Conservation (phyloP, 2,888 invertebrate genomes). For the Oligia strigilis region DNA sequence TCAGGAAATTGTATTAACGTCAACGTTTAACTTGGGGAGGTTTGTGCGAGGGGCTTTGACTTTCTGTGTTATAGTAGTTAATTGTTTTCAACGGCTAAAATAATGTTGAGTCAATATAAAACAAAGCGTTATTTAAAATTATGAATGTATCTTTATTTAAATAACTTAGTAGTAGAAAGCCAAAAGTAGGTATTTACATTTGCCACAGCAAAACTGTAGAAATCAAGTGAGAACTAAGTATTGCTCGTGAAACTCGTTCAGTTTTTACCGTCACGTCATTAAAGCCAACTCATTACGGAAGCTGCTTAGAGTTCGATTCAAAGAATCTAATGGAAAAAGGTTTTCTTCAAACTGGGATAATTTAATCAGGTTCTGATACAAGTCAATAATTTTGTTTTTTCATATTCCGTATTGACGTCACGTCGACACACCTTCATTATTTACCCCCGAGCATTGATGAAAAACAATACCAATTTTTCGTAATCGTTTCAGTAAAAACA, state of each 20-base stretch:
- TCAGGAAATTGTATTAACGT: not conserved
- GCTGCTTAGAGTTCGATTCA: conserved; percentile 6
- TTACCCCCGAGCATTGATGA: conserved; percentile 33
- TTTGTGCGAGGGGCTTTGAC: not conserved
- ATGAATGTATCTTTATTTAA: not conserved
- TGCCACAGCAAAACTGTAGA: conserved; percentile 8
- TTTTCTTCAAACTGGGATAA: not conserved
- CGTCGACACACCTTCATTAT: conserved; percentile 5
- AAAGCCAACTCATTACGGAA: conserved; percentile 25
- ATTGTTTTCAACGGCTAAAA: not conserved
- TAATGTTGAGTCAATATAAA: not conserved
- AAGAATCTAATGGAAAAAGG: not conserved
- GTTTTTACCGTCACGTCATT: conserved; percentile 29
- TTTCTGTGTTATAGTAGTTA: not conserved
- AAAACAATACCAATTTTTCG: conserved; percentile 39
- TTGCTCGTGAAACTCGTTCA: conserved; percentile 8
- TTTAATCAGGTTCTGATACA: not conserved
- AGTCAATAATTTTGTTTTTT: not conserved
- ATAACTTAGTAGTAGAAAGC: not conserved
- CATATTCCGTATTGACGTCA: not conserved
- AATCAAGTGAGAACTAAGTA: not conserved
- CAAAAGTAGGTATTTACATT: not conserved
- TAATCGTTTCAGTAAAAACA: conserved; percentile 32
- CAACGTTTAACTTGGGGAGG: not conserved
- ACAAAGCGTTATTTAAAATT: not conserved